Base-by-base conservation (phyloP, 2,113 vertebrate genomes). In the Aleadryas rufinucha region DNA sequence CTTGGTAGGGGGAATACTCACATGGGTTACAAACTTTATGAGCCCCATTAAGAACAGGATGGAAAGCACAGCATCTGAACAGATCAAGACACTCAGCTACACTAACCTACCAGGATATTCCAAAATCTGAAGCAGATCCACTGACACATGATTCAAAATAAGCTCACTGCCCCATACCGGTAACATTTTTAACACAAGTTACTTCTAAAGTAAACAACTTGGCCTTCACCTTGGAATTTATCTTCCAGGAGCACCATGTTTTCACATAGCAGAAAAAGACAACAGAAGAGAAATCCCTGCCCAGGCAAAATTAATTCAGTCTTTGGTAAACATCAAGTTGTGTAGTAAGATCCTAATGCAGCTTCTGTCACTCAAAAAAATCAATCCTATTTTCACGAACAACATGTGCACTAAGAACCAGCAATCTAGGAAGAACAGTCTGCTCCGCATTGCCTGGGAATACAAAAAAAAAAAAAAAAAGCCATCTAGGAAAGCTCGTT, bases 161-260 rank as follows among this genome's bases (percentile, higher is more conserved):
- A 94, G 60, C 42, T 52, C 24, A 8, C 59, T 41, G 33, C 31
- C 22, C 44, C 8, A 11, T 5, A 53, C 8, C 30, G 56, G 53
- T 13, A 37, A 57, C 23, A 56, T 35, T 76, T 83, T 72, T 13
- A 83, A 61, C 11, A 41, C 33, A 45, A 81, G 50, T 61, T 65
- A 33, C 35, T 93, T 70, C 50, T 79, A 20, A 93, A 91, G 71
- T 64, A 95, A 96, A 92, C 70, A 90, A 26, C 41, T 56, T 54
- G 69, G 89, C 80, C 49, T 96, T 96, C 86, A n/a, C 84, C 75
- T 92, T 92, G 74, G 74, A 71, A 72, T 89, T 90, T 71, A 37
- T 92, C 81, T 87, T 56, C 17, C 3, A 6, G 39, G 87, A 91
- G 71, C 54, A 72, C 74, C 41, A n/a, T 13, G 33, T 52, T 89